Percentiles rank a stretch among this genome's conserved stretches.
Conservation (phyloP, 2,888 invertebrate genomes). For the Oscheius sp. region DNA sequence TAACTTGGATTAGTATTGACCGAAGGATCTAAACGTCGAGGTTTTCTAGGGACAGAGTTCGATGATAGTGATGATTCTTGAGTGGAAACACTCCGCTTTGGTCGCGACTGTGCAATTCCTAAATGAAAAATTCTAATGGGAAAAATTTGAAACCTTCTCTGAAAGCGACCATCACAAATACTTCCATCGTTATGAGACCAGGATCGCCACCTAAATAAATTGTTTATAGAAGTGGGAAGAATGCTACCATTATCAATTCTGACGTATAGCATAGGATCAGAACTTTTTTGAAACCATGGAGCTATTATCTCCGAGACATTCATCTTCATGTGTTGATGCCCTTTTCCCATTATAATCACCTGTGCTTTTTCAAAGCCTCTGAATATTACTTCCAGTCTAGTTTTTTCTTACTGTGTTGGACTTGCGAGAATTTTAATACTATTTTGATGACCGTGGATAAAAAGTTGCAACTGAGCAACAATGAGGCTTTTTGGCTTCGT, state of each 20-base stretch:
- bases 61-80: neutral
- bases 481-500: neutral
- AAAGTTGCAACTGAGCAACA: slow-evolving; percentile 18
- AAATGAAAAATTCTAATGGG: neutral
- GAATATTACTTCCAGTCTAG: neutral
- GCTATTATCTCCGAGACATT: slow-evolving; percentile 14
- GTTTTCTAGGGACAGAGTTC: slow-evolving; percentile 1
- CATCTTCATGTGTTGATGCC: slow-evolving; percentile 3
- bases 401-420: neutral
- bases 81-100: neutral
- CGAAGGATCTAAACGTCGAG: slow-evolving; percentile 1
- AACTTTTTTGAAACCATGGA: neutral
- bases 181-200: slow-evolving; percentile 1
- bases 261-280: neutral
- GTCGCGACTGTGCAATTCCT: too few relatives aligned
- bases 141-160: neutral
- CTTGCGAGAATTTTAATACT: slow-evolving; percentile 11
- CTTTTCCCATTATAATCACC: slow-evolving; percentile 4
- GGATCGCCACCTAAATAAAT: slow-evolving; percentile 1
- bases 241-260: slow-evolving; percentile 5
- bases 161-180: slow-evolving; percentile 14
- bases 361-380: slow-evolving; percentile 19
- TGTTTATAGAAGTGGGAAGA: neutral
- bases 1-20: neutral
- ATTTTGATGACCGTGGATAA: slow-evolving; percentile 8